Conservation (phyloP, 2,888 invertebrate species). For the Dasysyrphus albostriatus region DNA sequence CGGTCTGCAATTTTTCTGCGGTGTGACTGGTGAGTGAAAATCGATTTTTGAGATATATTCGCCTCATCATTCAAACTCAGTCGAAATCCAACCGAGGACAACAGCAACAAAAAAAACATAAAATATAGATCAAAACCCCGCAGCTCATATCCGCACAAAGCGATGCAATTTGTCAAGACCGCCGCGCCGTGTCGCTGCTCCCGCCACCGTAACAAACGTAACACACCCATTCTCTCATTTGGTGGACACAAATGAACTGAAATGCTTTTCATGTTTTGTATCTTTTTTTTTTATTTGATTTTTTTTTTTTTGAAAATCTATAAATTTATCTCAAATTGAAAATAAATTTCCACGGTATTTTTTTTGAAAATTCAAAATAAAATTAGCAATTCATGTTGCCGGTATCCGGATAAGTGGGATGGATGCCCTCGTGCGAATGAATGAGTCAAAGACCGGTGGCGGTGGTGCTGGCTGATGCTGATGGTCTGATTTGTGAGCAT, state of each 20-base stretch:
- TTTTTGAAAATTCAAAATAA: conserved; percentile 33
- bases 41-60: conserved; percentile 55
- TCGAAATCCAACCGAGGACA: conserved; percentile 14
- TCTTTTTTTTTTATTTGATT: not conserved
- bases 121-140: conserved; percentile 40
- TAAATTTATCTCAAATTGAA: conserved; percentile 54
- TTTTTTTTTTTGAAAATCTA: conserved; percentile 40
- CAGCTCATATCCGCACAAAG: conserved; percentile 24
- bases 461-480: not conserved
- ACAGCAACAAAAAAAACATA: not conserved
- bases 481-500: not conserved
- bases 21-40: conserved; percentile 45
- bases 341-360: conserved; percentile 40
- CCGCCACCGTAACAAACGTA: not conserved
- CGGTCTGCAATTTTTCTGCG: conserved; percentile 56
- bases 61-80: conserved; percentile 29
- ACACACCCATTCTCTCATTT: conserved; percentile 51
- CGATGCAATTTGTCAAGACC: conserved; percentile 71
- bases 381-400: conserved; percentile 39
- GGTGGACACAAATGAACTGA: conserved; percentile 52
- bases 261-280: conserved; percentile 47
- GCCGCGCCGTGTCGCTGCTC: not conserved
- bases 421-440: conserved; percentile 30
- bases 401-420: conserved; percentile 52
- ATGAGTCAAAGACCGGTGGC: conserved; percentile 66